phyloP scores from a whole-genome alignment of 2,888 invertebrate genomes.

The Mesoligia furuncula region DNA sequence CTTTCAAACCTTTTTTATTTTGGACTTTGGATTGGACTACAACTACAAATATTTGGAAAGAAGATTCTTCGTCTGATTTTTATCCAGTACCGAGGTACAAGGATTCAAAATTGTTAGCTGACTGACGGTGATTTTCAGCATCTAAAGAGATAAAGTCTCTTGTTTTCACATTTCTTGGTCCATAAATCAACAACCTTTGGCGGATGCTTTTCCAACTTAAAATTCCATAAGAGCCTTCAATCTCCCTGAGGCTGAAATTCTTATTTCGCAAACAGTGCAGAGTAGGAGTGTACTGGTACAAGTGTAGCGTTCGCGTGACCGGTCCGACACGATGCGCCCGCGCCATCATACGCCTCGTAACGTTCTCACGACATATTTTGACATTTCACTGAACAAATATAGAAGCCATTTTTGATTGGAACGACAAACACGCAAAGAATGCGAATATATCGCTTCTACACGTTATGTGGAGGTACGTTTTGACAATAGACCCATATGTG shows the following conservation, averaged over 20 bases:
- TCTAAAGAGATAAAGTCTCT: slow-evolving; percentile 1
- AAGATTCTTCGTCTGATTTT: background rate
- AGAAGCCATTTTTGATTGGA: slow-evolving; percentile 86
- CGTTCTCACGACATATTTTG: slow-evolving; percentile 88
- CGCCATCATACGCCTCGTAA: slow-evolving; percentile 79
- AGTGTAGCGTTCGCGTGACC: slow-evolving; percentile 85
- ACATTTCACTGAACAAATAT: slow-evolving; percentile 89
- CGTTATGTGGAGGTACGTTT: slow-evolving; percentile 59
- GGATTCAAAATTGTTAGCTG: background rate
- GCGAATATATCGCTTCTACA: slow-evolving; percentile 75
- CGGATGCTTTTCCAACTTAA: slow-evolving; percentile 34
- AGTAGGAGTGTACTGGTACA: slow-evolving; percentile 70
- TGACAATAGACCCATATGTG: slow-evolving; percentile 72
- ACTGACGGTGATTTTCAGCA: slow-evolving; percentile 1
- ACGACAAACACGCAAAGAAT: slow-evolving; percentile 78
- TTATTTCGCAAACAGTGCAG: slow-evolving; percentile 73
- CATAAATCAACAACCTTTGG: slow-evolving; percentile 41
- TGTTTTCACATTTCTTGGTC: slow-evolving; percentile 15
- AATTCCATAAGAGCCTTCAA: slow-evolving; percentile 71
- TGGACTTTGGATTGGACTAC: background rate
- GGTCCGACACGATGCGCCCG: slow-evolving; percentile 81
- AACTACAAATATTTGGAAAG: background rate
- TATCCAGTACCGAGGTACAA: background rate
- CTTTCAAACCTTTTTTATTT: background rate
- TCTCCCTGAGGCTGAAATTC: slow-evolving; percentile 80